phyloP scores from a whole-genome alignment of 2,888 invertebrate species.

The Chorisops tibialis region DNA sequence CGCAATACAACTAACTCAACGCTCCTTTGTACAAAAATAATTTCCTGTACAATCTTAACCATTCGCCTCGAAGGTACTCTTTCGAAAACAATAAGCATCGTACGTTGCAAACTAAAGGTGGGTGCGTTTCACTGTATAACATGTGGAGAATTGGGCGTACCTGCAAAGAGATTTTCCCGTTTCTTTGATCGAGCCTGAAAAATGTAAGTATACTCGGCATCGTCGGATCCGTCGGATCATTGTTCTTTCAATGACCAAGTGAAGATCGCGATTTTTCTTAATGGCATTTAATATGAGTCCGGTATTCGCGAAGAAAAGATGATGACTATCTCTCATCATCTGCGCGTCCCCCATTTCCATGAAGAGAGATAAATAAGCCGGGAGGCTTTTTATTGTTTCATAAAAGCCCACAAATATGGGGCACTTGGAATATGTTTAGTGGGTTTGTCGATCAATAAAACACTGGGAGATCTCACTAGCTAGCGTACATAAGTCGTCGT shows the following conservation, averaged over 20 bases:
- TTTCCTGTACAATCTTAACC: too few relatives aligned
- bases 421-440: constrained; percentile 28
- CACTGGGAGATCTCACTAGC: constrained; percentile 6
- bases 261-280: constrained; percentile 17
- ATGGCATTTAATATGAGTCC: constrained; percentile 21
- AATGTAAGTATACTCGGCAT: neutral
- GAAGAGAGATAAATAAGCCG: neutral
- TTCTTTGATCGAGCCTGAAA: too few relatives aligned
- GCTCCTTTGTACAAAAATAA: too few relatives aligned
- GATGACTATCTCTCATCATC: constrained; percentile 19
- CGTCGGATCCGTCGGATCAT: constrained; percentile 5
- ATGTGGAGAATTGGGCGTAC: constrained; percentile 20
- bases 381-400: constrained; percentile 9
- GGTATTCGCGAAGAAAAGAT: too few relatives aligned
- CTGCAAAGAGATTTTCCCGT: constrained; percentile 5
- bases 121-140: constrained; percentile 7
- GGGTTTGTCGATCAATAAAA: constrained; percentile 30
- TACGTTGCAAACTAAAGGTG: constrained; percentile 9
- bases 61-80: constrained; percentile 5
- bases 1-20: too few relatives aligned
- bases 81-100: constrained; percentile 20
- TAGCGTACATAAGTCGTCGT: too few relatives aligned
- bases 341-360: neutral
- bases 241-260: constrained; percentile 18
- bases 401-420: constrained; percentile 7